A percentile compares a stretch with the other conserved stretches of the same genome.
Conservation (phyloP, 2,888 invertebrate species). For the Matsumyia berberina region DNA sequence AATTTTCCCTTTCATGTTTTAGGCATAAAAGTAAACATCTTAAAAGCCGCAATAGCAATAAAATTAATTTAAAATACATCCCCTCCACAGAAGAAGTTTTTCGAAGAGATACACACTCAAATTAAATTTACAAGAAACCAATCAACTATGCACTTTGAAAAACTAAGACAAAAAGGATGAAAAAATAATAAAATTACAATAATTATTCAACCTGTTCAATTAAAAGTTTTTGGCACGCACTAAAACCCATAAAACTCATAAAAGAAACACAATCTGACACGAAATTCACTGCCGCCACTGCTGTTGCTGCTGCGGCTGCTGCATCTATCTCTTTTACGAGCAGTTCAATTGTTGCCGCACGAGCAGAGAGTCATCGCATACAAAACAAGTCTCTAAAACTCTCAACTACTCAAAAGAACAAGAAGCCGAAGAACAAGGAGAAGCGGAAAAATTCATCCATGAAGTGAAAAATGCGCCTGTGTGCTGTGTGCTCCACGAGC, state of each 20-base stretch:
- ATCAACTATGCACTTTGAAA: conserved; percentile 39
- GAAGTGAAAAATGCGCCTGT: conserved; percentile 55
- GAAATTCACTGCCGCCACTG: conserved; percentile 54
- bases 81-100: not conserved
- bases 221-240: conserved; percentile 84
- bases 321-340: conserved; percentile 75
- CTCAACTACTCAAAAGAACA: not conserved
- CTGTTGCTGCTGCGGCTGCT: conserved; percentile 21
- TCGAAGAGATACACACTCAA: conserved; percentile 1
- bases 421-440: conserved; percentile 3
- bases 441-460: conserved; percentile 44
- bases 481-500: conserved; percentile 13
- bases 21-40: conserved; percentile 17
- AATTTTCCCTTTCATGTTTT: conserved; percentile 5
- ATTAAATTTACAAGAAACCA: conserved; percentile 29
- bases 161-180: not conserved
- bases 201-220: conserved; percentile 80
- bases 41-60: conserved; percentile 46
- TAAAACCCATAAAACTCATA: conserved; percentile 84
- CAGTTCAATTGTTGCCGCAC: conserved; percentile 68
- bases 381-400: not conserved
- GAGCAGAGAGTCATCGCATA: conserved; percentile 41
- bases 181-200: conserved; percentile 69
- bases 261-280: conserved; percentile 78
- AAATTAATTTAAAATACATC: conserved; percentile 33